phyloP scores from a whole-genome alignment of 2,113 vertebrate species.

The Malurus alboscapulatus region DNA sequence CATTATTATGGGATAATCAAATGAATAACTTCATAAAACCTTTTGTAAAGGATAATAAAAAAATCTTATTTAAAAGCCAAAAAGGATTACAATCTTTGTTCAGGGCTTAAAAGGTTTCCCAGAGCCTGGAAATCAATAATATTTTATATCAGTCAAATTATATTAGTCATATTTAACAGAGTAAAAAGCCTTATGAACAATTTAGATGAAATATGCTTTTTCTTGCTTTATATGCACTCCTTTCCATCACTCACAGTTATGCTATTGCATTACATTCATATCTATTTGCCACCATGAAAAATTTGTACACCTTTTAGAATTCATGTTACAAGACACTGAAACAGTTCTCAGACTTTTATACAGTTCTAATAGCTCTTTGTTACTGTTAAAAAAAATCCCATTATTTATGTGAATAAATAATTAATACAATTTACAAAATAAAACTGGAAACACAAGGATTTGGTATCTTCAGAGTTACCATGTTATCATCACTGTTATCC shows the following conservation, averaged over 20 bases:
- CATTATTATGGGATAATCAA: not conserved
- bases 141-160: not conserved
- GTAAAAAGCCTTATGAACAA: not conserved
- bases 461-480: not conserved
- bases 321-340: not conserved
- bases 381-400: too few relatives aligned
- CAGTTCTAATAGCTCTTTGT: not conserved
- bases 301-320: not conserved
- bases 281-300: not conserved
- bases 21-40: not conserved
- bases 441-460: not conserved
- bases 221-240: not conserved
- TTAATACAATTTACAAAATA: not conserved
- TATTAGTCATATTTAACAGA: not conserved
- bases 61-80: not conserved
- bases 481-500: not conserved
- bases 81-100: not conserved
- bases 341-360: not conserved
- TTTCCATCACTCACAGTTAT: not conserved
- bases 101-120: not conserved
- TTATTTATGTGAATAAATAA: not conserved
- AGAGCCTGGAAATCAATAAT: conserved; percentile 5
- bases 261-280: not conserved
- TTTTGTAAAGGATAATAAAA: not conserved
- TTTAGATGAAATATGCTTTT: not conserved